Evolutionary conservation across 2,888 invertebrate species (phyloP).

Genomic region (Ditula angustiorana): DNA sequence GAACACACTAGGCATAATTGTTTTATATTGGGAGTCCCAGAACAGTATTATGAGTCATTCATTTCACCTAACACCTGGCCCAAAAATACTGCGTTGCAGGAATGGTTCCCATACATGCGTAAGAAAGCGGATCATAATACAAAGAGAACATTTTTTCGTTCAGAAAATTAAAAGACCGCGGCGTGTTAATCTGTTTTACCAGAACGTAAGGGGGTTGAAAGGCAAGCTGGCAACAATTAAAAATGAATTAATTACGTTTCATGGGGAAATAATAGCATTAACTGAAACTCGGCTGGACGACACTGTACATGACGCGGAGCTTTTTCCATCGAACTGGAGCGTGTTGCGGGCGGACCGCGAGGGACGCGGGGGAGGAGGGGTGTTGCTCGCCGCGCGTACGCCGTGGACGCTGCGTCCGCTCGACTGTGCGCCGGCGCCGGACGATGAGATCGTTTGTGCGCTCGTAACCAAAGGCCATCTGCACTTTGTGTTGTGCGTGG

Average conservation of each 20-base stretch:
- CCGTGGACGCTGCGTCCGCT: neutral
- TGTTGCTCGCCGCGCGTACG: neutral
- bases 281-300: constrained; percentile 16
- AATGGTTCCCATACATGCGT: neutral
- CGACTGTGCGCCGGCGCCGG: neutral
- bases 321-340: neutral
- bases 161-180: too few relatives aligned
- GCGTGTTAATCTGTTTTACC: too few relatives aligned
- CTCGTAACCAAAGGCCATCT: neutral
- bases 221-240: too few relatives aligned
- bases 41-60: neutral
- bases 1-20: neutral
- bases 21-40: neutral
- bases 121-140: neutral
- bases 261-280: neutral
- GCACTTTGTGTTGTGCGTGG: neutral
- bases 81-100: neutral
- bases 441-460: neutral
- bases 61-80: neutral
- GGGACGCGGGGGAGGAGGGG: constrained; percentile 14
- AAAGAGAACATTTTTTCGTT: neutral
- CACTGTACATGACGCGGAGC: constrained; percentile 9
- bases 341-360: constrained; percentile 4
- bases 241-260: neutral
- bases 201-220: too few relatives aligned